These are phyloP conservation scores for Rhimphoctona megacephalus DNA, from an alignment of 2,888 invertebrate species.

Conservation along the genomic window DNA sequence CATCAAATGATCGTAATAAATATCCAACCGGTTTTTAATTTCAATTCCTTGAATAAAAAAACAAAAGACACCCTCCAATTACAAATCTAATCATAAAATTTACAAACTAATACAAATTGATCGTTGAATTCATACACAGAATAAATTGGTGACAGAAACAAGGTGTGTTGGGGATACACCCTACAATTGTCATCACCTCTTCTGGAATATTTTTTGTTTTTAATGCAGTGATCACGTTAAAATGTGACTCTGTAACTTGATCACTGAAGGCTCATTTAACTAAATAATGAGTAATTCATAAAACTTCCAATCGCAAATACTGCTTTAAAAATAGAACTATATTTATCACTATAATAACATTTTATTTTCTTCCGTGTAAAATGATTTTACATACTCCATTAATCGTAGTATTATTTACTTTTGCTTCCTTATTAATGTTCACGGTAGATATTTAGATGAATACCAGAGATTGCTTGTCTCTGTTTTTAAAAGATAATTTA, in stretches of 20 bases:
- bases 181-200: slow-evolving; percentile 16
- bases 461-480: slow-evolving; percentile 10
- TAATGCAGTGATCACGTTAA: not conserved
- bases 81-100: too few species aligned
- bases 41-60: not conserved
- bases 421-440: slow-evolving; percentile 2
- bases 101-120: not conserved
- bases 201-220: not conserved
- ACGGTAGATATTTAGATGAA: slow-evolving; percentile 19
- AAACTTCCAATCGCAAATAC: not conserved
- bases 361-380: not conserved
- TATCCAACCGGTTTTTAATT: not conserved
- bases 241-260: not conserved
- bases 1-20: not conserved
- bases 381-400: not conserved
- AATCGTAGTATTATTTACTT: slow-evolving; percentile 14
- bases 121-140: not conserved
- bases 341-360: not conserved
- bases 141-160: not conserved
- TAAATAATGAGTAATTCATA: not conserved
- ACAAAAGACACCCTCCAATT: not conserved
- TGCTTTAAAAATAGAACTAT: not conserved
- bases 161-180: slow-evolving; percentile 17
- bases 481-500: slow-evolving; percentile 16
- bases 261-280: not conserved